Conservation (phyloP, 2,113 vertebrate species). For the Siphamia tubifer region DNA sequence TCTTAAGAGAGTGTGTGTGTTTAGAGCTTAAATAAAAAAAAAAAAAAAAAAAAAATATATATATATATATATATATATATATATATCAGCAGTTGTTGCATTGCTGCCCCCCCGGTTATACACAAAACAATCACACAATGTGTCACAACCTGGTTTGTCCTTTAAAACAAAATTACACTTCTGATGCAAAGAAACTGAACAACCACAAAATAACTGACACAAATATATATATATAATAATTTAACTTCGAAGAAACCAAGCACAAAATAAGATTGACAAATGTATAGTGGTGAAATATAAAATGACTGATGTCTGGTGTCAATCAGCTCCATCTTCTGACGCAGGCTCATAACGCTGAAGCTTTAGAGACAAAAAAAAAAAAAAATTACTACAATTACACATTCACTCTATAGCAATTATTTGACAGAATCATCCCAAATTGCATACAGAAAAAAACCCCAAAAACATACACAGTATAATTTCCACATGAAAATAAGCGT, state of each 20-base stretch:
- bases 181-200: conserved; percentile 5
- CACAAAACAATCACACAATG: too few relatives aligned
- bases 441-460: too few relatives aligned
- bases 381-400: too few relatives aligned
- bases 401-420: too few relatives aligned
- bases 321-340: conserved; percentile 80
- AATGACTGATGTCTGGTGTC: not conserved
- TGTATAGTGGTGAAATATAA: too few relatives aligned
- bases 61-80: too few relatives aligned
- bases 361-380: conserved; percentile 64
- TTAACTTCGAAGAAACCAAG: conserved; percentile 40
- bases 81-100: not conserved
- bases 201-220: not conserved
- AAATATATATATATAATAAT: conserved; percentile 41
- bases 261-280: not conserved
- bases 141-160: not conserved
- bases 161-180: not conserved
- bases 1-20: not conserved
- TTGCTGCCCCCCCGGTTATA: too few relatives aligned
- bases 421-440: too few relatives aligned
- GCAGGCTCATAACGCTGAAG: conserved; percentile 84
- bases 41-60: conserved; percentile 9
- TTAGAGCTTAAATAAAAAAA: not conserved
- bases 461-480: too few relatives aligned
- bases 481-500: too few relatives aligned